Percentiles rank a stretch among this genome's conserved stretches.
phyloP scores from a whole-genome alignment of 2,888 invertebrate genomes.

The Lobophora halterata region DNA sequence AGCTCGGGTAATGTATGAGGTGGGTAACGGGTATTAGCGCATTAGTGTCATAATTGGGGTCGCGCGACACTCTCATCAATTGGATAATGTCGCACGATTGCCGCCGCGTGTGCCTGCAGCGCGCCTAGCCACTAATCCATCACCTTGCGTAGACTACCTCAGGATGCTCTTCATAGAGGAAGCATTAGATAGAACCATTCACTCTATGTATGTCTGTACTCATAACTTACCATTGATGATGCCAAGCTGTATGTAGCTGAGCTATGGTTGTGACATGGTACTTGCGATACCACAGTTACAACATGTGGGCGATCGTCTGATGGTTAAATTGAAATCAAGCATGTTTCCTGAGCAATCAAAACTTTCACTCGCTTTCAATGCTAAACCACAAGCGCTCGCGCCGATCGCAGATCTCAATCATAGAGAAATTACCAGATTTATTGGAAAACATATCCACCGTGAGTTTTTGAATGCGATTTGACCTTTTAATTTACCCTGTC shows the following conservation, averaged over 20 bases:
- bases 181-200: too few species aligned
- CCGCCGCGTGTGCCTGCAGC: constrained; percentile 49
- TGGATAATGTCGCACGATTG: constrained; percentile 52
- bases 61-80: constrained; percentile 41
- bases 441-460: constrained; percentile 1
- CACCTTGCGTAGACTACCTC: too few species aligned
- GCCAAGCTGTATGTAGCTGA: too few species aligned
- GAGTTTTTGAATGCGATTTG: constrained; percentile 9
- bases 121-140: constrained; percentile 13
- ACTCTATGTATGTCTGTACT: too few species aligned
- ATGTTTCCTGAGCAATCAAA: constrained; percentile 15
- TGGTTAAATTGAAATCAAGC: constrained; percentile 19
- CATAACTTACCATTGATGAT: too few species aligned
- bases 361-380: constrained; percentile 31
- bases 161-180: too few species aligned
- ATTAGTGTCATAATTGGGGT: constrained; percentile 50
- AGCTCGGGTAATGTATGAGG: constrained; percentile 29
- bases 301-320: constrained; percentile 12
- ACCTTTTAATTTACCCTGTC: constrained; percentile 9
- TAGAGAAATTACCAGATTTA: constrained; percentile 9
- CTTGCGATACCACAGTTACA: background rate
- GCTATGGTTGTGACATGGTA: too few species aligned
- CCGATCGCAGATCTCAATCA: constrained; percentile 15
- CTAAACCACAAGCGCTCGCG: constrained; percentile 23
- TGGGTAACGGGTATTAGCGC: constrained; percentile 36